Percentiles rank a stretch among this genome's conserved stretches.
Evolutionary conservation across 2,888 invertebrate species (phyloP).

Genomic region (Cryptocheilus praepositus): DNA sequence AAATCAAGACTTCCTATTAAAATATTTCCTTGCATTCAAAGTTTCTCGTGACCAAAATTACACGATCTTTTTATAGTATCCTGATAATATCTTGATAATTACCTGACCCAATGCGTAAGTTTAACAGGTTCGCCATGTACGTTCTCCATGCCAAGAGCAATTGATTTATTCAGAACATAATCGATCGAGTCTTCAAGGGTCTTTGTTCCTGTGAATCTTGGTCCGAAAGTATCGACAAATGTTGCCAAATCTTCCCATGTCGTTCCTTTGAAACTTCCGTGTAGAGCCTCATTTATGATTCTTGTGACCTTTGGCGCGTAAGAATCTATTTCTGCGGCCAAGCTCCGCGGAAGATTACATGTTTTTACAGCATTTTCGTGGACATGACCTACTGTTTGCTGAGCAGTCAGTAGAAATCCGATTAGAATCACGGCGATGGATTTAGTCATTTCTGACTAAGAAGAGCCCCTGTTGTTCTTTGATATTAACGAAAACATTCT

Average conservation of each 20-base stretch:
- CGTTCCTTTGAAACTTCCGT: conserved; percentile 77
- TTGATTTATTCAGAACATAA: conserved; percentile 78
- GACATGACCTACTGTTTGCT: neutral
- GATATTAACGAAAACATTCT: too few species aligned
- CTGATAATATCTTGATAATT: too few species aligned
- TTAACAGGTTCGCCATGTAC: conserved; percentile 83
- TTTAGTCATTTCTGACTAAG: too few species aligned
- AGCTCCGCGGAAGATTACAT: conserved; percentile 71
- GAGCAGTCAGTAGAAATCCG: neutral
- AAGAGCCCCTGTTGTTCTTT: too few species aligned
- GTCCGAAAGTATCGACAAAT: conserved; percentile 80
- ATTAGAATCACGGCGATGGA: too few species aligned
- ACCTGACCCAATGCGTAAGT: conserved; percentile 80
- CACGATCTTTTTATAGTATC: too few species aligned
- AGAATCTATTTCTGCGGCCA: conserved; percentile 79
- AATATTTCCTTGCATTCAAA: too few species aligned
- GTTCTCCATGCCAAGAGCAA: conserved; percentile 77
- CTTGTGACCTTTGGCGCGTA: conserved; percentile 76
- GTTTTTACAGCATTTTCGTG: neutral
- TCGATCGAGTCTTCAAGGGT: conserved; percentile 82
- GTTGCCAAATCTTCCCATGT: conserved; percentile 77
- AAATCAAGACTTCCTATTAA: too few species aligned
- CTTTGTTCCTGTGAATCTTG: conserved; percentile 80
- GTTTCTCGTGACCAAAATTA: too few species aligned
- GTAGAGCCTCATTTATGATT: conserved; percentile 77